Evolutionary conservation across 2,113 vertebrate genomes (phyloP).

Genomic region (Centropristis striata): DNA sequence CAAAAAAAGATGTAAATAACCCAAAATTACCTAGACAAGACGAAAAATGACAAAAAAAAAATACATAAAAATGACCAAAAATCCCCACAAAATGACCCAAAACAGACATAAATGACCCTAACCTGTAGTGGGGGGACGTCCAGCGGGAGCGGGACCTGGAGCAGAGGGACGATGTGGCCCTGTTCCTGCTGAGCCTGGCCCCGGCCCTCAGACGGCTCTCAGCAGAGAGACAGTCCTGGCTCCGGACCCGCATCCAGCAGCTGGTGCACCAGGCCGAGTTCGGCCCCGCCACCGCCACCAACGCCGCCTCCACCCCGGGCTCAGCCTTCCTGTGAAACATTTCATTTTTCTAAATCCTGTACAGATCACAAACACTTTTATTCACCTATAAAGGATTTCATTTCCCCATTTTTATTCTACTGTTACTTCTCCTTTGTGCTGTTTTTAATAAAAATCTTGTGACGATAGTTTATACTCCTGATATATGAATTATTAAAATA

Average conservation of each 20-base stretch:
- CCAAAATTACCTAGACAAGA: no score
- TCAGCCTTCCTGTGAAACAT: conserved; percentile 24
- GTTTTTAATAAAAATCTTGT: conserved; percentile 22
- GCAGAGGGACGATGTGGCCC: conserved; percentile 45
- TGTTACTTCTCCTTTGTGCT: background rate
- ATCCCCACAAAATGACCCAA: no score
- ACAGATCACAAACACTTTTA: background rate
- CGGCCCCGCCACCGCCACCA: background rate
- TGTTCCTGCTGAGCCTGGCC: conserved; percentile 64
- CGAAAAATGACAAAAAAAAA: no score
- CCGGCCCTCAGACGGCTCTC: conserved; percentile 57
- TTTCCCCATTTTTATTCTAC: background rate
- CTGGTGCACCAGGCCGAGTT: conserved; percentile 61
- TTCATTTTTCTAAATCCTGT: background rate
- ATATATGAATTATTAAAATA: background rate
- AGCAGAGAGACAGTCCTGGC: conserved; percentile 55
- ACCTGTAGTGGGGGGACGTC: no score
- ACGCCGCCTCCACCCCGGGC: no score
- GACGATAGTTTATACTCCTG: background rate
- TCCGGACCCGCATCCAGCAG: conserved; percentile 62
- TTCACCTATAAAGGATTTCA: background rate
- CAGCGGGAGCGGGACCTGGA: conserved; percentile 41
- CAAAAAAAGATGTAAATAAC: no score
- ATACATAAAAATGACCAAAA: no score
- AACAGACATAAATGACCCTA: no score